phyloP scores from a whole-genome alignment of 2,888 invertebrate genomes.

The Pemphredon lugubris region DNA sequence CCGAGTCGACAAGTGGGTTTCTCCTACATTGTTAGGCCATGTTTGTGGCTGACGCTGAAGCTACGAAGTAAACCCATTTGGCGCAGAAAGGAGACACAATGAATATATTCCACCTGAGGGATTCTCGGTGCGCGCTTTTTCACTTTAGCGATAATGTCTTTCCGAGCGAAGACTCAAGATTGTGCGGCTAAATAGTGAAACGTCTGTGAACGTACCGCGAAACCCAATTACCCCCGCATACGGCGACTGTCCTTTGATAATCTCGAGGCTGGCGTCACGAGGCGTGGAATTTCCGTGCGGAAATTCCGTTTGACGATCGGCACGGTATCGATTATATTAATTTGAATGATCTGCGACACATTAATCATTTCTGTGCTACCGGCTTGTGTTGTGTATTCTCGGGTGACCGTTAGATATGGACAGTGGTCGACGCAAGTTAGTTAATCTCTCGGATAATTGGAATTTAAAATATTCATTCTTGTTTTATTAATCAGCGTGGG shows the following conservation, averaged over 20 bases:
- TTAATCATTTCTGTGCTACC: no score
- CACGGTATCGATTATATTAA: no score
- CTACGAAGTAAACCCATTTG: slow-evolving; percentile 39
- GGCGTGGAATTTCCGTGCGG: no score
- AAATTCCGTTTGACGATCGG: no score
- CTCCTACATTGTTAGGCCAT: slow-evolving; percentile 33
- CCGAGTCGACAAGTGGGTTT: slow-evolving; percentile 38
- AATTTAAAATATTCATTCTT: no score
- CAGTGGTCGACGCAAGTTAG: no score
- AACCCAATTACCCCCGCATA: slow-evolving; percentile 18
- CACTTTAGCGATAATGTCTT: slow-evolving; percentile 11
- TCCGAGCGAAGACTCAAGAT: slow-evolving; percentile 13
- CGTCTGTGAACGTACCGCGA: slow-evolving; percentile 5
- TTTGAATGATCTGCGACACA: no score
- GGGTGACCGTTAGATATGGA: no score
- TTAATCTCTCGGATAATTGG: no score
- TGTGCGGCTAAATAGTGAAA: slow-evolving; percentile 7
- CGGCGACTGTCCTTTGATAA: background rate
- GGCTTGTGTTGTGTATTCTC: no score
- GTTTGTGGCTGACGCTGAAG: slow-evolving; percentile 29
- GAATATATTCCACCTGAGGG: slow-evolving; percentile 42
- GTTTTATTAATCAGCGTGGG: no score
- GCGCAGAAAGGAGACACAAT: slow-evolving; percentile 21
- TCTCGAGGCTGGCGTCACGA: no score
- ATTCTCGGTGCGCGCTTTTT: slow-evolving; percentile 29